Base-by-base conservation (phyloP, 2,113 vertebrate species). In the Chaetorhynchus papuensis region DNA sequence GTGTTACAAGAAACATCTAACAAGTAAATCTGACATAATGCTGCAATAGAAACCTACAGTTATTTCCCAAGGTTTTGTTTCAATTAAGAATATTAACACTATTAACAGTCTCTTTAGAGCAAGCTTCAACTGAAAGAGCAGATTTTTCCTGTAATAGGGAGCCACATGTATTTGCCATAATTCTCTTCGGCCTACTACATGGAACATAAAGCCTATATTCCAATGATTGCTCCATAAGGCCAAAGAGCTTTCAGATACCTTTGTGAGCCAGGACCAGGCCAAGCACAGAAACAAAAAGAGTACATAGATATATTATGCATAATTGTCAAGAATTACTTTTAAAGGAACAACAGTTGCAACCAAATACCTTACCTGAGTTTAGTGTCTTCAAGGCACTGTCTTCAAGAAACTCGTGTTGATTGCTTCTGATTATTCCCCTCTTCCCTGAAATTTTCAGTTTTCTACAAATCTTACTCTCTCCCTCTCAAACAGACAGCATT, bases 401-500 rank as follows among this genome's bases (percentile, higher is more conserved):
- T 35, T 88, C 9, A 66, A 64, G 14, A 63, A 82, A 50, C 4
- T 24, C 4, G 2, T 1, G 1, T 14, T 52, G n/a, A 44, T 12
- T 22, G 4, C 26, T 72, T 52, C 63, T 15, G 5, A n/a, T 44
- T 65, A 63, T 65, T 33, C 8, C 33, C 3, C 10, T 50, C 41
- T 64, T 77, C 13, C 14, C 19, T 15, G 15, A 31, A 45, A 7
- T 41, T 59, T 45, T 59, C 61, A 13, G 2, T 52, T 79, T 88
- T 35, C 37, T 63, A 24, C 9, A 79, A 33, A 52, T 7, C 44
- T 44, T 23, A 35, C 20, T 30, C 35, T 31, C 20, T 39, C 24
- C 33, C 42, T 42, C 35, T 45, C 21, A 42, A 39, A 44, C 7
- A 31, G 11, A 14, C 3, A 3, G 19, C 15, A 3, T 0, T 49